Evolutionary conservation across 2,113 vertebrate genomes (phyloP).

Genomic region (Chamaea fasciata): DNA sequence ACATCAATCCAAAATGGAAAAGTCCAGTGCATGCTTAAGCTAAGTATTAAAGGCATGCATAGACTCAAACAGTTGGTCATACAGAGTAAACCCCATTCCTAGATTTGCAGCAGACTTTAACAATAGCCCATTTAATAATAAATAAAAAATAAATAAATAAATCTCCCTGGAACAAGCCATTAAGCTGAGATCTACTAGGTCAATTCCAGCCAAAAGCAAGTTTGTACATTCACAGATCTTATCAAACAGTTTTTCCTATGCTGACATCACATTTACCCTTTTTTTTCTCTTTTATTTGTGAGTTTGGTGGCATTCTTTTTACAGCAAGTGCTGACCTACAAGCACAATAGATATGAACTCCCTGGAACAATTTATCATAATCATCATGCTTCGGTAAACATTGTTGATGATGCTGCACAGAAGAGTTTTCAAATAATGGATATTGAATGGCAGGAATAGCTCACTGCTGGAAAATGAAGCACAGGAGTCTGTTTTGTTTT

Average conservation of each 20-base stretch:
- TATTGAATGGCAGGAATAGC: not conserved
- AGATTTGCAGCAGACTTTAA: not conserved
- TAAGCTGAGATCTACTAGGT: not conserved
- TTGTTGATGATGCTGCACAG: not conserved
- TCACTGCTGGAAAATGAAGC: not conserved
- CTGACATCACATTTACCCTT: not conserved
- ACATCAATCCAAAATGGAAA: not conserved
- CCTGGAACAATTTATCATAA: not conserved
- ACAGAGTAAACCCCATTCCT: not conserved
- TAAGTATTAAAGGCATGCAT: not conserved
- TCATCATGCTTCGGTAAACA: conserved; percentile 11
- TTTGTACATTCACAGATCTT: not conserved
- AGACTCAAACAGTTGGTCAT: not conserved
- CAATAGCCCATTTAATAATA: not conserved
- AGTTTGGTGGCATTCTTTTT: not conserved
- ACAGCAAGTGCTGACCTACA: not conserved
- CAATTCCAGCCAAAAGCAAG: not conserved
- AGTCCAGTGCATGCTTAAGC: not conserved
- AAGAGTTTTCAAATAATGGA: not conserved
- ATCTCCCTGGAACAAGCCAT: not conserved
- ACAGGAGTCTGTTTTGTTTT: no score
- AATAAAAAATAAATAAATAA: not conserved
- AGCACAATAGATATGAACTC: not conserved
- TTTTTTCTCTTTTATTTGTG: not conserved
- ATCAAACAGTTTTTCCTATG: not conserved